Evolutionary conservation across 2,888 invertebrate species (phyloP), one percentile per base, ranked within the genome.

Genomic region (Arrhopalites spinosus): DNA sequence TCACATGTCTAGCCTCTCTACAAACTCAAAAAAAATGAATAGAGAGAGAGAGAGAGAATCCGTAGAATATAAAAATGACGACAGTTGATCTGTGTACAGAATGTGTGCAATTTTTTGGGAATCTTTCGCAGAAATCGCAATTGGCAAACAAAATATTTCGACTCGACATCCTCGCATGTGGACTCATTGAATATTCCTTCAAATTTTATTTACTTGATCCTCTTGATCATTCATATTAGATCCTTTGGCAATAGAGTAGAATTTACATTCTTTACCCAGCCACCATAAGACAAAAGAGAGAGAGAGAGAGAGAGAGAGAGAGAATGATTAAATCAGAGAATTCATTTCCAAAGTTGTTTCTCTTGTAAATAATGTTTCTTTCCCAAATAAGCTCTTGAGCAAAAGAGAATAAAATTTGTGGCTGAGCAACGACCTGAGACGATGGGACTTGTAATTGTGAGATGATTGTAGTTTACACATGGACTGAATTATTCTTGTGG

Each of bases 131-230:
- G 74, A 74, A 59, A 68, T 74, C 27, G 61, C 43, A 74, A 68
- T 74, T 68, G 68, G 74, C 68, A 74, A 74, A 74, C 74, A 74
- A 17, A 53, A 50, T 43, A 43, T 45, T 36, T 23, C n/a, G n/a
- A n/a, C n/a, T n/a, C n/a, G n/a, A n/a, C n/a, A n/a, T n/a, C n/a
- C n/a, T n/a, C n/a, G 15, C 61, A 61, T 23, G 20, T 23, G 13
- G 2, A 50, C 50, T n/a, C 50, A 15, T 50, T n/a, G 50, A 15
- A 50, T n/a, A 50, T 50, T 50, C 50, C 50, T 17, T 50, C 25
- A 23, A 7, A 23, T 13, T 23, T 7, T 59, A 8, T 50, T 59
- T 27, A 25, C 27, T 5, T 23, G 7, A 47, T 50, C 50, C 50
- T 50, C 50, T 50, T 45, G 45, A 11, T 45, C 45, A 11, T 15